Evolutionary conservation across 1,140 invertebrate species (phyloP).

Genomic region (Drosophila varians): DNA sequence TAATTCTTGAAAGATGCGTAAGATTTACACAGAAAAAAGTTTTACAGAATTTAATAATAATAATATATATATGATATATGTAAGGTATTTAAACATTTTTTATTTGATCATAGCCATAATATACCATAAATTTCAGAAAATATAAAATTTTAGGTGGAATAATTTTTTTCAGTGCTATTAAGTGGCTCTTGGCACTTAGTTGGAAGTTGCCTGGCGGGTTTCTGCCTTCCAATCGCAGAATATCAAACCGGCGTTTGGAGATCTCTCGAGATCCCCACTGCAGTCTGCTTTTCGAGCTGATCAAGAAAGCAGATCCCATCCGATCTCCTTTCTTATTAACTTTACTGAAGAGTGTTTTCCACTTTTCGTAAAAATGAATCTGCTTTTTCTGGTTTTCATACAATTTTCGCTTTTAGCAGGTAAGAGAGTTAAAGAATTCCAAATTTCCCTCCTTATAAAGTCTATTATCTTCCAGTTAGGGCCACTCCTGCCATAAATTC

Average conservation of each 20-base stretch:
- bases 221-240: conserved; percentile 12
- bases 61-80: too few species aligned
- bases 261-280: conserved; percentile 15
- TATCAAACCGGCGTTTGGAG: neutral
- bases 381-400: conserved; percentile 1
- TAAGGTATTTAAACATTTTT: too few species aligned
- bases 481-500: conserved; percentile 42
- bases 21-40: neutral
- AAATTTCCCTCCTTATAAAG: too few species aligned
- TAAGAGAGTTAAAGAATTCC: neutral
- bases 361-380: neutral
- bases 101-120: too few species aligned
- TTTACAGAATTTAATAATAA: too few species aligned
- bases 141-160: neutral
- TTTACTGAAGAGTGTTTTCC: neutral
- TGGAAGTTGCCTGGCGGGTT: conserved; percentile 40
- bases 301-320: conserved; percentile 26
- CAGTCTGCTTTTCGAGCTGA: conserved; percentile 23
- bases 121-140: too few species aligned
- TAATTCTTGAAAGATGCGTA: neutral
- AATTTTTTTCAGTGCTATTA: conserved; percentile 18
- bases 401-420: conserved; percentile 6
- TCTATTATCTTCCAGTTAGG: conserved; percentile 9
- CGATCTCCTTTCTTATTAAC: neutral
- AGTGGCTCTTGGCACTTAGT: conserved; percentile 26